A percentile compares a stretch with the other conserved stretches of the same genome.
These are phyloP conservation scores for Platygyra sinensis DNA, from an alignment of 64 coral and sea anemone genomes.

Conservation along the genomic window DNA sequence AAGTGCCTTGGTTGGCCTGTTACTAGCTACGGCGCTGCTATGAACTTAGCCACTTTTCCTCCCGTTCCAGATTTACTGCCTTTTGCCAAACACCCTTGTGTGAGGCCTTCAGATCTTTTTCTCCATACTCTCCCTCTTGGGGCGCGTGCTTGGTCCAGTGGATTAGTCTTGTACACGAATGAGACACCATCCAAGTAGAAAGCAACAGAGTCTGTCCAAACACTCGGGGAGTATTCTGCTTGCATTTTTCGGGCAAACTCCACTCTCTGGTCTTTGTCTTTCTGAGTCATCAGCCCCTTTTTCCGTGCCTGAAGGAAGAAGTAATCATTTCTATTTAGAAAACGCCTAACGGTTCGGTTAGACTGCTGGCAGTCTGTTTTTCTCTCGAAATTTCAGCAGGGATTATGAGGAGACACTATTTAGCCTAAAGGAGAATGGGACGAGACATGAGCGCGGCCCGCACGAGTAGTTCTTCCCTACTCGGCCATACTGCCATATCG, in stretches of 20 bases:
- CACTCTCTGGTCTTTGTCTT: constrained; percentile 22
- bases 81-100: constrained; percentile 43
- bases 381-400: too few species aligned
- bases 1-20: too few species aligned
- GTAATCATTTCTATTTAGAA: constrained; percentile 18
- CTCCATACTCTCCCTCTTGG: constrained; percentile 52
- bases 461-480: too few species aligned
- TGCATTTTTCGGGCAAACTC: constrained; percentile 33
- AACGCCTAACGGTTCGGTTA: too few species aligned
- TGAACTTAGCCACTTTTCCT: constrained; percentile 58
- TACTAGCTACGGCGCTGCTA: too few species aligned
- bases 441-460: too few species aligned
- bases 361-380: too few species aligned
- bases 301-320: constrained; percentile 10
- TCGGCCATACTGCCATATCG: too few species aligned
- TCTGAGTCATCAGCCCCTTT: constrained; percentile 10
- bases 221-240: not conserved
- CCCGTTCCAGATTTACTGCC: constrained; percentile 59
- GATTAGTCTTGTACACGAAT: constrained; percentile 2
- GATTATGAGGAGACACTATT: too few species aligned
- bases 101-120: constrained; percentile 46
- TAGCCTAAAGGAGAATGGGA: too few species aligned
- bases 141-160: constrained; percentile 31
- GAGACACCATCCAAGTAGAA: constrained; percentile 47
- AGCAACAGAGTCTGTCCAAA: constrained; percentile 40